Evolutionary conservation across 2,797 vertebrate genomes (phyloP).

Genomic region (Apogon talboti): DNA sequence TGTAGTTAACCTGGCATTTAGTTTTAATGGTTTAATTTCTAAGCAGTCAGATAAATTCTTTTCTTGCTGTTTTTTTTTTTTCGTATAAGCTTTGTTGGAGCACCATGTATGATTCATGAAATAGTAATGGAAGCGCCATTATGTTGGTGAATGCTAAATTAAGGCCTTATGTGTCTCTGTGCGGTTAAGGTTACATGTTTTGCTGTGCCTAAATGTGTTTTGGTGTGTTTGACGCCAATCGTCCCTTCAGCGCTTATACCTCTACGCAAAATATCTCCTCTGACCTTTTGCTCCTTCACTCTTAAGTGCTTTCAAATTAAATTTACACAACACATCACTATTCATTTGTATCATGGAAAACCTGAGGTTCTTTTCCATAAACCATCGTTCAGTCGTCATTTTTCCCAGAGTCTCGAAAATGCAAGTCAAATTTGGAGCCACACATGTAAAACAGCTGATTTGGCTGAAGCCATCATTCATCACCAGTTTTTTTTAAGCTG

Average conservation of each 20-base stretch:
- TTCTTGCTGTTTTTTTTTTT: background rate
- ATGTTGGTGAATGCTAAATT: slow-evolving; percentile 35
- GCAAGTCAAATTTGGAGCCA: slow-evolving; percentile 55
- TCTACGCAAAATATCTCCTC: slow-evolving; percentile 18
- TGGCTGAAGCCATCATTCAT: slow-evolving; percentile 54
- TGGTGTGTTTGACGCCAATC: slow-evolving; percentile 27
- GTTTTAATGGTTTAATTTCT: background rate
- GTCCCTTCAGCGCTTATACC: slow-evolving; percentile 16
- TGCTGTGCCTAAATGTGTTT: slow-evolving; percentile 16
- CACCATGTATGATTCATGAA: slow-evolving; percentile 9
- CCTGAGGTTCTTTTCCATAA: slow-evolving; percentile 58
- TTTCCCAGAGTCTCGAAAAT: slow-evolving; percentile 27
- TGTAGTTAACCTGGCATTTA: background rate
- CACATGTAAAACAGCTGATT: slow-evolving; percentile 76
- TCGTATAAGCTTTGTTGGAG: background rate
- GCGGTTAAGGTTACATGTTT: slow-evolving; percentile 20
- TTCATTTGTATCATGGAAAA: slow-evolving; percentile 55
- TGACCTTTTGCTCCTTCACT: background rate
- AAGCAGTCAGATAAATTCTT: background rate
- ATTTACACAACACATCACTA: slow-evolving; percentile 30
- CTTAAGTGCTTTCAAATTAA: slow-evolving; percentile 17
- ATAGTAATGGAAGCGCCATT: slow-evolving; percentile 13
- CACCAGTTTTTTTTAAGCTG: slow-evolving; percentile 37
- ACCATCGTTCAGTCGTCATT: slow-evolving; percentile 42
- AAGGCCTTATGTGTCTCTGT: slow-evolving; percentile 25